Base-by-base conservation (phyloP, 2,113 vertebrate species). In the Albula goreensis region DNA sequence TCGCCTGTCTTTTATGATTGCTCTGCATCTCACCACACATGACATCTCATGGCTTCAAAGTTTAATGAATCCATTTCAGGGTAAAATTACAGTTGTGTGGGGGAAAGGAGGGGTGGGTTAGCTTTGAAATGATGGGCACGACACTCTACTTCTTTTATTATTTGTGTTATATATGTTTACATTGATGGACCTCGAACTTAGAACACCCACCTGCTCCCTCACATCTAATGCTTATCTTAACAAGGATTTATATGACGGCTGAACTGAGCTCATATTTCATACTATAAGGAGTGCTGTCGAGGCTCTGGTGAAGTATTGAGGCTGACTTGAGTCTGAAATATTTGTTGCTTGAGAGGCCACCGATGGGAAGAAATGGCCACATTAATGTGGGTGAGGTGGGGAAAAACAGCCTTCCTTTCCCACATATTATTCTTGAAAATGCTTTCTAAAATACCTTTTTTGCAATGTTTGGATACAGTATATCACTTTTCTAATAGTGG, bases 31-130 rank as follows among this genome's bases (percentile, higher is more conserved):
- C 85, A 48, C 50, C 49, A 87, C 86, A 86, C 85, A 88, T 88
- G 91, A 89, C 86, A 92, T 92, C 90, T 91, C 89, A 91, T 87
- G 70, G 53, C 87, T 90, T 86, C 5, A 74, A 77, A 88, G 87
- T 85, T n/a, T 90, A 92, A 70, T 86, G 83, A 87, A 8, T 41
- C 89, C 13, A 85, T 88, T 77, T 83, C 0, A 0, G 87, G 85
- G 81, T 52, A 81, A 90, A 92, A 91, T 83, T 87, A 77, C 85
- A 85, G 87, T 86, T 81, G 31, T 41, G 31, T 86, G 85, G 74
- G 48, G n/a, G 19, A 25, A 48, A 25, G n/a, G 51, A 50, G 50
- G 17, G 31, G 31, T 41, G 66, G 85, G 81, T 84, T 15, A n/a
- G 80, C 12, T 12, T 80, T 53, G 90, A 86, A 50, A 83, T 87